Conservation (phyloP, 2,113 vertebrate genomes). For the Neodon shergylaensis region DNA sequence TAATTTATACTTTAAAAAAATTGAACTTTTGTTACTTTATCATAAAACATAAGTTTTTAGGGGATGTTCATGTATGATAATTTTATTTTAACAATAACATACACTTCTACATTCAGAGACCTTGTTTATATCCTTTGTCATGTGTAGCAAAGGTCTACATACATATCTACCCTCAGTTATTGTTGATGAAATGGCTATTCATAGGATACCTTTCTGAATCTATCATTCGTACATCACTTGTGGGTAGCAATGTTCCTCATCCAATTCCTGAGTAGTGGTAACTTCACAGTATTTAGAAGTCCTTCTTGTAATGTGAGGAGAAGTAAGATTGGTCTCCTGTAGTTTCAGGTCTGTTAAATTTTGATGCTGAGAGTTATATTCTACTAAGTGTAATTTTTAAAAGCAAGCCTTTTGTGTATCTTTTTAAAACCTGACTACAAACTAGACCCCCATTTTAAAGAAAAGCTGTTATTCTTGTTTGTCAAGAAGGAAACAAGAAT, state of each 20-base stretch:
- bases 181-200: slow-evolving; percentile 49
- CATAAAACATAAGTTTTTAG: slow-evolving; percentile 2
- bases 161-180: slow-evolving; percentile 2
- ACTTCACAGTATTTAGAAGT: slow-evolving; percentile 37
- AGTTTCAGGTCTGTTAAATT: slow-evolving; percentile 42
- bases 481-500: not conserved
- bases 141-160: not conserved
- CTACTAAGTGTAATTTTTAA: not conserved
- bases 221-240: not conserved
- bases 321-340: not conserved
- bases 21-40: slow-evolving; percentile 12
- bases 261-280: not conserved
- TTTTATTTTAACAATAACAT: slow-evolving; percentile 49
- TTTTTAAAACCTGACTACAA: slow-evolving; percentile 3
- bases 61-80: not conserved
- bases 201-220: slow-evolving; percentile 16
- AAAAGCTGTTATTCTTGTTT: not conserved
- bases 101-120: slow-evolving; percentile 22
- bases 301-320: not conserved
- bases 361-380: slow-evolving; percentile 47
- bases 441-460: not conserved
- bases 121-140: slow-evolving; percentile 33
- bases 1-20: not conserved
- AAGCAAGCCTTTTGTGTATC: not conserved
- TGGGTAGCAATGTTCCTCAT: slow-evolving; percentile 20